Evolutionary conservation across 1,140 invertebrate species (phyloP), one percentile per base, ranked within the genome.

Genomic region (Euglossa dilemma): DNA sequence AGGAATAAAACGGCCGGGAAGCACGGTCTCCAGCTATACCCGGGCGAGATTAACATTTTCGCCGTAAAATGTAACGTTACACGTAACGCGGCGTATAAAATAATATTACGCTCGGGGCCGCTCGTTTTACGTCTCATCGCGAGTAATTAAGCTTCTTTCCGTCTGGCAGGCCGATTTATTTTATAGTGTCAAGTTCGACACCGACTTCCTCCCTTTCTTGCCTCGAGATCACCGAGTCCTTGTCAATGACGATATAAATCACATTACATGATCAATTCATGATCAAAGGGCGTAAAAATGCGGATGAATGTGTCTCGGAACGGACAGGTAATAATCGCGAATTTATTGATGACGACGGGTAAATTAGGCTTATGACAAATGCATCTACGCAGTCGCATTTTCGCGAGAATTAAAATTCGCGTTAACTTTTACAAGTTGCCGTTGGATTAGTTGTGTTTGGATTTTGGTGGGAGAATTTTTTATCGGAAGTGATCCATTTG

Each of bases 11-110:
- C 6, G 12, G 0, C 4, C 4, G 25, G 47, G 25, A 52, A 28
- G 69, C 28, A 54, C 36, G 25, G 36, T 28, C 25, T 71, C 25
- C 12, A 6, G 16, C 50, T 71, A 18, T 52, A 25, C 9, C 6
- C 28, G 5, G n/a, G 8, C n/a, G 16, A 52, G n/a, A 71, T 71
- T 71, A 71, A 71, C 25, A 71, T 71, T 52, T 63, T 71, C n/a
- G 23, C 67, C 45, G 28, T 70, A 70, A 70, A 70, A 25, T 70
- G 67, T 50, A 50, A 70, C 16, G 16, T n/a, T 45, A 45, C 50
- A 20, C 47, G 28, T 71, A 54, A 71, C 28, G 18, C 5, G 23
- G 6, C 67, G 14, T 71, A 25, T 12, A 52, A 54, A 54, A 71
- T 71, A 54, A 71, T 71, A 71, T 52, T 71, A 28, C 69, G 25